phyloP scores from a whole-genome alignment of 1,140 invertebrate genomes.

The Tyrophagus putrescentiae region DNA sequence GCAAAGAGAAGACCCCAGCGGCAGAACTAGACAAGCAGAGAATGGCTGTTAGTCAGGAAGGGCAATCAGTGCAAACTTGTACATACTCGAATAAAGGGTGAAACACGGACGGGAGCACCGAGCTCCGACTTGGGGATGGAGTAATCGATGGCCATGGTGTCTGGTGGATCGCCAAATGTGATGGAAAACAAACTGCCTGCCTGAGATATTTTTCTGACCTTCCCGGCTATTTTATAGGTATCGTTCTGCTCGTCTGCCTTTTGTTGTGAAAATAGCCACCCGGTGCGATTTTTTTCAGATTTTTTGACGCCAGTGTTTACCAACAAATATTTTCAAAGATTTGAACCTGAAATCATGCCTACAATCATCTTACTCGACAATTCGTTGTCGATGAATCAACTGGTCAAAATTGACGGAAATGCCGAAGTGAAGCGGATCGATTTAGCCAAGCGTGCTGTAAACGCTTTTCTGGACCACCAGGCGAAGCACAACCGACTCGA shows the following conservation, averaged over 20 bases:
- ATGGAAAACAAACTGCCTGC: no score
- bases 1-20: conserved; percentile 17
- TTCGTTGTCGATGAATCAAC: conserved; percentile 58
- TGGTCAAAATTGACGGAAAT: conserved; percentile 43
- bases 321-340: no score
- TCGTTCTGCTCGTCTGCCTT: no score
- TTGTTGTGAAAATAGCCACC: no score
- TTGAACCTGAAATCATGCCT: no score
- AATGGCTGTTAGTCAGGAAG: neutral
- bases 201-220: no score
- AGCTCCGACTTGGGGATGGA: conserved; percentile 12
- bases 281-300: neutral
- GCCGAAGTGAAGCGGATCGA: conserved; percentile 41
- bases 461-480: conserved; percentile 66
- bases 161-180: no score
- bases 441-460: conserved; percentile 66
- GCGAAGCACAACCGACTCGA: conserved; percentile 65
- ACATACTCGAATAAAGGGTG: conserved; percentile 18
- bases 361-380: conserved; percentile 60
- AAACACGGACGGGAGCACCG: conserved; percentile 10
- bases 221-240: no score
- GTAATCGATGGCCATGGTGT: conserved; percentile 13
- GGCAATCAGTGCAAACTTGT: neutral
- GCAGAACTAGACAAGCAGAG: conserved; percentile 5
- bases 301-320: neutral